Evolutionary conservation across 2,888 invertebrate species (phyloP).

Genomic region (Baronia brevicornis): DNA sequence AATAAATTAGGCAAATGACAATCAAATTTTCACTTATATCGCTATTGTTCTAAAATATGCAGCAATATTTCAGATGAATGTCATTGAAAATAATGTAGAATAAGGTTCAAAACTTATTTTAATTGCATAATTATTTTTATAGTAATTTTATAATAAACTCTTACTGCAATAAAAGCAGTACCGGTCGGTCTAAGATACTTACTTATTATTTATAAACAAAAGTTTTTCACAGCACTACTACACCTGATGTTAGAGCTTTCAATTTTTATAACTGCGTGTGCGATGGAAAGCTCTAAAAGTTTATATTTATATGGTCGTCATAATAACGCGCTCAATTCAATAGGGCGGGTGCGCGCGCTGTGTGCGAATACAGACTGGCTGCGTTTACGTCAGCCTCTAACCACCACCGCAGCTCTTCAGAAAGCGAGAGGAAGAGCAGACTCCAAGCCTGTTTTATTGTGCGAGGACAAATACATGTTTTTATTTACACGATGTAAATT

Average conservation of each 20-base stretch:
- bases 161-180: too few species aligned
- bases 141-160: too few species aligned
- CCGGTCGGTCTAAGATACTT: too few species aligned
- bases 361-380: conserved; percentile 61
- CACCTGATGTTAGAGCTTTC: conserved; percentile 4
- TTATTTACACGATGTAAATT: conserved; percentile 26
- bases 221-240: conserved; percentile 14
- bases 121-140: too few species aligned
- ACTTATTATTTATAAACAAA: conserved; percentile 4
- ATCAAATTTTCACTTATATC: too few species aligned
- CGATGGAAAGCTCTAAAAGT: conserved; percentile 22
- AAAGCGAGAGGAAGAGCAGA: conserved; percentile 67
- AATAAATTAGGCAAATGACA: too few species aligned
- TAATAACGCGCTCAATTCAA: conserved; percentile 57
- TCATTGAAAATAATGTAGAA: too few species aligned
- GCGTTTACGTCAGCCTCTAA: conserved; percentile 38
- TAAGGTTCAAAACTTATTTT: too few species aligned
- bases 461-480: conserved; percentile 59
- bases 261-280: conserved; percentile 20
- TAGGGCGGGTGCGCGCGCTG: conserved; percentile 65
- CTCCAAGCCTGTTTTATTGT: conserved; percentile 58
- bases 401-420: conserved; percentile 54
- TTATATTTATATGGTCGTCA: conserved; percentile 68
- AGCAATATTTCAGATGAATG: too few species aligned
- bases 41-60: too few species aligned